Percentiles rank a stretch among this genome's conserved stretches.
Conservation (phyloP, 2,888 invertebrate genomes). For the Epiperipatus broadwayi region DNA sequence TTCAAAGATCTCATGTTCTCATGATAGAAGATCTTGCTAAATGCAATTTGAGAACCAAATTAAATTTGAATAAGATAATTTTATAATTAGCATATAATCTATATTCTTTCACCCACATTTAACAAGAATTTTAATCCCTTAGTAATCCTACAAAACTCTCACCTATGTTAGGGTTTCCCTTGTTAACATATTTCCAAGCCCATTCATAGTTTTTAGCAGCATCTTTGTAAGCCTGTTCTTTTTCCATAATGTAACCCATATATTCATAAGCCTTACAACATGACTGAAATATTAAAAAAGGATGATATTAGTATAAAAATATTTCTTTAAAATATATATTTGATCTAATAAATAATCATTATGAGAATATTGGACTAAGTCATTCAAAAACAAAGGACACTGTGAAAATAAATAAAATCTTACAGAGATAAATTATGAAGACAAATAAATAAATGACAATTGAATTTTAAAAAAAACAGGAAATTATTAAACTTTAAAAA, state of each 20-base stretch:
- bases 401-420: slow-evolving; percentile 22
- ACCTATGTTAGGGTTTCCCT: slow-evolving; percentile 59
- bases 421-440: slow-evolving; percentile 7
- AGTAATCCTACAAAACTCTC: no score
- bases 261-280: slow-evolving; percentile 79
- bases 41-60: no score
- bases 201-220: slow-evolving; percentile 60
- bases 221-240: slow-evolving; percentile 69
- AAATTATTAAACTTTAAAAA: slow-evolving; percentile 1
- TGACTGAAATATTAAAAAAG: slow-evolving; percentile 35
- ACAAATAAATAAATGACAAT: slow-evolving; percentile 13
- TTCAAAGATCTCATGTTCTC: no score
- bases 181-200: slow-evolving; percentile 68
- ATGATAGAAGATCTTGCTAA: no score
- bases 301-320: background rate
- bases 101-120: no score
- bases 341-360: background rate
- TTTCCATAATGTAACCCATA: slow-evolving; percentile 64
- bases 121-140: no score
- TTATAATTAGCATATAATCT: no score
- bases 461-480: slow-evolving; percentile 10
- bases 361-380: no score
- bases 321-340: background rate
- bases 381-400: no score
- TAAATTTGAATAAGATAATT: no score